These are phyloP conservation scores for Heliconius nattereri DNA, from an alignment of 1,140 invertebrate species.

Conservation along the genomic window DNA sequence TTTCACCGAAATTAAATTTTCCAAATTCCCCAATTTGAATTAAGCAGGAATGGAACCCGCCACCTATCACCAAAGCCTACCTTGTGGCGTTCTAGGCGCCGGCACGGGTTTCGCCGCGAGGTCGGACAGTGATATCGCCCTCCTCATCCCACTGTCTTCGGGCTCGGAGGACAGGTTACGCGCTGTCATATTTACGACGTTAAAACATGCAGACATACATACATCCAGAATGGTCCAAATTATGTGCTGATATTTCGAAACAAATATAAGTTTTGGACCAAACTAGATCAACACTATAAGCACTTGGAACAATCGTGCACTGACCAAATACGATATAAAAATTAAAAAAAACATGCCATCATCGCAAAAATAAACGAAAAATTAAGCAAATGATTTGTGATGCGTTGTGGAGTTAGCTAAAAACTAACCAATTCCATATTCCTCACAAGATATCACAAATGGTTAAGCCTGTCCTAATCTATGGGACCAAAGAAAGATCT, in stretches of 20 bases:
- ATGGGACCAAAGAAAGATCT: slow-evolving; percentile 36
- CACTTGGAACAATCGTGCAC: slow-evolving; percentile 33
- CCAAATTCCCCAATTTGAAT: neutral
- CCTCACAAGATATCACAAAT: slow-evolving; percentile 59
- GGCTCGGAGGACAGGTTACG: slow-evolving; percentile 59
- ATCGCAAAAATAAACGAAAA: slow-evolving; percentile 27
- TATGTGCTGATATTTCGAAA: neutral
- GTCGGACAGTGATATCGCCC: slow-evolving; percentile 77
- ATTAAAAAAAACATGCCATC: slow-evolving; percentile 40
- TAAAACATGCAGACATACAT: slow-evolving; percentile 35
- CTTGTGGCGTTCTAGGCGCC: slow-evolving; percentile 76
- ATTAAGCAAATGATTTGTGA: slow-evolving; percentile 44
- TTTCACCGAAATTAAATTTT: neutral
- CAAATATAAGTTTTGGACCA: slow-evolving; percentile 24
- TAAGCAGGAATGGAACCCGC: slow-evolving; percentile 13
- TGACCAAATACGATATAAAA: slow-evolving; percentile 22
- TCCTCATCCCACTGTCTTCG: slow-evolving; percentile 72
- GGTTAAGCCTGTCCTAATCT: slow-evolving; percentile 23
- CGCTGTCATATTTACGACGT: slow-evolving; percentile 45
- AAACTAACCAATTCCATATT: slow-evolving; percentile 19
- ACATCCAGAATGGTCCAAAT: slow-evolving; percentile 29
- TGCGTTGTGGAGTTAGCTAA: slow-evolving; percentile 44
- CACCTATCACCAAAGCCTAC: slow-evolving; percentile 50
- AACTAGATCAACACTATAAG: slow-evolving; percentile 20
- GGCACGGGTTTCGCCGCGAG: slow-evolving; percentile 80